phyloP scores from a whole-genome alignment of 2,888 invertebrate species.

The Ophioninae sp. region DNA sequence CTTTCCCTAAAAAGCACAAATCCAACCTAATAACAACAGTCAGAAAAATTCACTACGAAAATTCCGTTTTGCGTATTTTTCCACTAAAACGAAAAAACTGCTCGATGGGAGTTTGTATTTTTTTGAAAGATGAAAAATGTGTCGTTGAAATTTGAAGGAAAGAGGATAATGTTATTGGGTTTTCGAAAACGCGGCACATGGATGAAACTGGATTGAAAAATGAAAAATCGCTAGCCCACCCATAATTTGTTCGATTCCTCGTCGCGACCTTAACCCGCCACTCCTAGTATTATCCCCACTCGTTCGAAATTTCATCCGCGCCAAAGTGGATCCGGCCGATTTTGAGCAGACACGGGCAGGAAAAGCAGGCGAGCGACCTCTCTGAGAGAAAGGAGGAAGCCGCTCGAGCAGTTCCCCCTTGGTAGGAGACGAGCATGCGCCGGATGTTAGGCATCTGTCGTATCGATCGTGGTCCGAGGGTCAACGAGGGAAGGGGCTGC shows the following conservation, averaged over 20 bases:
- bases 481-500: constrained; percentile 54
- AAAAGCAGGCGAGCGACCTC: constrained; percentile 72
- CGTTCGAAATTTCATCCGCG: constrained; percentile 1
- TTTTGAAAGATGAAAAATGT: no score
- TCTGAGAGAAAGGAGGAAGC: constrained; percentile 66
- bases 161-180: no score
- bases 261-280: not conserved
- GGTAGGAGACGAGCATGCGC: constrained; percentile 75
- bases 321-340: constrained; percentile 42
- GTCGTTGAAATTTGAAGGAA: no score
- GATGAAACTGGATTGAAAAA: no score
- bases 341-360: constrained; percentile 52
- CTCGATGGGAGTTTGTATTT: no score
- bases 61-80: not conserved
- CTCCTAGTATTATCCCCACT: not conserved
- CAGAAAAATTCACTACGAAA: no score
- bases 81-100: no score
- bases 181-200: no score
- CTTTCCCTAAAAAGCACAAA: no score
- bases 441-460: constrained; percentile 77
- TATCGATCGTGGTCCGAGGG: constrained; percentile 76
- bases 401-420: constrained; percentile 45
- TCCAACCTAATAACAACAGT: no score
- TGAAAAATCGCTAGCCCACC: not conserved
- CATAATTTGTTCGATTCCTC: not conserved